Conservation (phyloP, 2,797 vertebrate species). For the Hippoglossus hippoglossus region DNA sequence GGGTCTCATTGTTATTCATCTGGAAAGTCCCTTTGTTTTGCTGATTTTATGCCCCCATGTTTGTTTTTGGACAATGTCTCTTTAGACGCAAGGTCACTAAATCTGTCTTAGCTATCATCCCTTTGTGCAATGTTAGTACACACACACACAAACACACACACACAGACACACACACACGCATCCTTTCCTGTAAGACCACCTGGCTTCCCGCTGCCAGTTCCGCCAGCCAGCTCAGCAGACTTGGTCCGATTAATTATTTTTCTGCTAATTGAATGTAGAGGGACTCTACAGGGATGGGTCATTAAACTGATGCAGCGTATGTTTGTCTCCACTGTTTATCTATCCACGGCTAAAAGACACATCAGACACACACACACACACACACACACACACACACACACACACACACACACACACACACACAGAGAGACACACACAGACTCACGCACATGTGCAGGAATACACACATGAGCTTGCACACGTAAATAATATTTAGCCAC, state of each 20-base stretch:
- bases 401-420: slow-evolving; percentile 37
- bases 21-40: slow-evolving; percentile 31
- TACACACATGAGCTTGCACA: slow-evolving; percentile 28
- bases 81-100: slow-evolving; percentile 11
- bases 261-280: slow-evolving; percentile 86
- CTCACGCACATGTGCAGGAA: slow-evolving; percentile 32
- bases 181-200: slow-evolving; percentile 76
- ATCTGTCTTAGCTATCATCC: slow-evolving; percentile 53
- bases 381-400: slow-evolving; percentile 67
- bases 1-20: slow-evolving; percentile 22
- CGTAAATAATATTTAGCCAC: slow-evolving; percentile 28
- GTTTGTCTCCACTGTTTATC: slow-evolving; percentile 85
- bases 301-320: slow-evolving; percentile 83
- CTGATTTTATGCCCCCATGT: slow-evolving; percentile 43
- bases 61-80: slow-evolving; percentile 50
- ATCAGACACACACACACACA: slow-evolving; percentile 69
- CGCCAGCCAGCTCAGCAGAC: slow-evolving; percentile 77
- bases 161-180: slow-evolving; percentile 4
- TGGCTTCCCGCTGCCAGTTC: slow-evolving; percentile 78
- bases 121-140: slow-evolving; percentile 41
- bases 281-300: slow-evolving; percentile 85
- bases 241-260: slow-evolving; percentile 83
- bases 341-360: slow-evolving; percentile 81
- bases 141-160: slow-evolving; percentile 21
- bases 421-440: slow-evolving; percentile 38